A percentile compares a stretch with the other conserved stretches of the same genome.
Evolutionary conservation across 1,140 invertebrate genomes (phyloP).

Genomic region (Agraylea sexmaculata): DNA sequence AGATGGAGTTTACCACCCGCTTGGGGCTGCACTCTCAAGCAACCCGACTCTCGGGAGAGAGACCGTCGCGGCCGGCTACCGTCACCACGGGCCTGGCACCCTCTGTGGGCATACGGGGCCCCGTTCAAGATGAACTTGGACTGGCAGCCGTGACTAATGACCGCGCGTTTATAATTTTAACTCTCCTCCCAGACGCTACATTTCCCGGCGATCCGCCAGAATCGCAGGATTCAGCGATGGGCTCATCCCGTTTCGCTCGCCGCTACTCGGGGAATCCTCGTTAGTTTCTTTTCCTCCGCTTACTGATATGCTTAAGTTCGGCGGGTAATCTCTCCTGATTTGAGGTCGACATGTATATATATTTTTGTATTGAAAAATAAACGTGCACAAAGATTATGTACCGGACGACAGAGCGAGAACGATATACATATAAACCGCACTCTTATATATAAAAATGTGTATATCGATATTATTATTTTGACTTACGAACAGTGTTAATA

Average conservation of each 20-base stretch:
- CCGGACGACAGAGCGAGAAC: not conserved
- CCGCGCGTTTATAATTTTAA: constrained; percentile 19
- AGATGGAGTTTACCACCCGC: constrained; percentile 73
- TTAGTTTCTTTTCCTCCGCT: constrained; percentile 90
- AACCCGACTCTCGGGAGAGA: constrained; percentile 65
- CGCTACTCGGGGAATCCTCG: constrained; percentile 76
- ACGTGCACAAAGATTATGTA: not conserved
- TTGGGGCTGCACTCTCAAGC: constrained; percentile 78
- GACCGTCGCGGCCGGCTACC: constrained; percentile 38
- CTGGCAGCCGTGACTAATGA: constrained; percentile 24
- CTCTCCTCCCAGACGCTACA: constrained; percentile 55
- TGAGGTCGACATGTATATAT: constrained; percentile 43
- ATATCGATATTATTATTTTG: too few species aligned
- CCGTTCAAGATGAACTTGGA: constrained; percentile 59
- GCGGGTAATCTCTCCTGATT: constrained; percentile 61
- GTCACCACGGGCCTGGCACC: constrained; percentile 58
- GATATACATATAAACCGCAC: too few species aligned
- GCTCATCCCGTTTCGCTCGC: constrained; percentile 74
- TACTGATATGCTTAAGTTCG: constrained; percentile 82
- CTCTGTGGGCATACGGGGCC: constrained; percentile 54
- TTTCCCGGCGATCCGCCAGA: constrained; percentile 38
- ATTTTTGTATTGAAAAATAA: constrained; percentile 5
- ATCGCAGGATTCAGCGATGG: constrained; percentile 45
- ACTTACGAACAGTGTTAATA: too few species aligned
- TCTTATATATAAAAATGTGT: too few species aligned